A percentile compares a stretch with the other conserved stretches of the same genome.
These are phyloP conservation scores for Cygnus atratus DNA, from an alignment of 2,113 vertebrate genomes.

Conservation along the genomic window DNA sequence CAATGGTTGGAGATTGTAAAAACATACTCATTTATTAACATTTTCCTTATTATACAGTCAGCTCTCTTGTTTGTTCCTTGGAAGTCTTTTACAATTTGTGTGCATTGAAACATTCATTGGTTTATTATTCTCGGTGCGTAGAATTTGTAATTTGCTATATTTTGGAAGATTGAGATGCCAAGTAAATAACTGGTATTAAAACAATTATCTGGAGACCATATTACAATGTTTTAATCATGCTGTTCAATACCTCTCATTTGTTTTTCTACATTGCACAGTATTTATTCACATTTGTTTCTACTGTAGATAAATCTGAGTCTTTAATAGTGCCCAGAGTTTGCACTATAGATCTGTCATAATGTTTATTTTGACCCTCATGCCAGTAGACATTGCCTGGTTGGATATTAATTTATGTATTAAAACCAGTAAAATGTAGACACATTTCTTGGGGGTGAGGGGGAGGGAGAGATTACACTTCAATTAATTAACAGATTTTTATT, in stretches of 20 bases:
- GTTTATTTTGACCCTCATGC: neutral
- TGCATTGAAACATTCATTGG: neutral
- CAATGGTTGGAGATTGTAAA: neutral
- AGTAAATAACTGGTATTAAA: neutral
- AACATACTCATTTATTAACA: neutral
- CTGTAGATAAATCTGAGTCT: neutral
- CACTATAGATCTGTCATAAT: neutral
- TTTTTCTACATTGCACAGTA: neutral
- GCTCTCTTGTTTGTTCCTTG: neutral
- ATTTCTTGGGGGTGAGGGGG: neutral
- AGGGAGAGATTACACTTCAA: neutral
- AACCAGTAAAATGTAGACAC: neutral
- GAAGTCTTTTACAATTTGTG: neutral
- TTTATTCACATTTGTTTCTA: neutral
- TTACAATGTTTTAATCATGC: neutral
- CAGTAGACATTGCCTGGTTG: neutral
- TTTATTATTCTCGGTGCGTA: neutral
- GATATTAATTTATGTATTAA: neutral
- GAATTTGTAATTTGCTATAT: neutral
- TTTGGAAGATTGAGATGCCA: neutral
- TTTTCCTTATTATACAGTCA: neutral
- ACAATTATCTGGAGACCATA: neutral
- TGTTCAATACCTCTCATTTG: neutral
- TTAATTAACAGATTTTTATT: neutral
- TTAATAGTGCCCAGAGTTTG: neutral